Percentiles rank a stretch among this genome's conserved stretches.
Evolutionary conservation across 2,797 vertebrate genomes (phyloP).

Genomic region (Triplophysa yarkandensis): DNA sequence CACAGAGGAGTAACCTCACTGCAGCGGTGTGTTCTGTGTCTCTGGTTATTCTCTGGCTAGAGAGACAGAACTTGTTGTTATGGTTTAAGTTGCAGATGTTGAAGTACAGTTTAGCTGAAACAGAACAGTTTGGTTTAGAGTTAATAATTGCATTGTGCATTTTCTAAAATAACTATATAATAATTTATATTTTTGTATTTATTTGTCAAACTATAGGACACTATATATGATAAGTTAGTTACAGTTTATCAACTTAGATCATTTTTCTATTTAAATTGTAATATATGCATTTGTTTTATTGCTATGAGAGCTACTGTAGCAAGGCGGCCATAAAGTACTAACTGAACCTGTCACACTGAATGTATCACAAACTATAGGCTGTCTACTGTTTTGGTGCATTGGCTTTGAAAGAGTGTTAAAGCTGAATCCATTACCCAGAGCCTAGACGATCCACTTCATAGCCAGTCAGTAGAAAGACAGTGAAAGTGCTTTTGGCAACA

Average conservation of each 20-base stretch:
- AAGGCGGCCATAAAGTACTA: not conserved
- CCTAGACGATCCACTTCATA: slow-evolving; percentile 26
- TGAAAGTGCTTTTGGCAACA: slow-evolving; percentile 41
- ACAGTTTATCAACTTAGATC: no score
- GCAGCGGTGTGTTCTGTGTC: slow-evolving; percentile 26
- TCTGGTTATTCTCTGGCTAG: not conserved
- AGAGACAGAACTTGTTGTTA: not conserved
- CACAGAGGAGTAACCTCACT: slow-evolving; percentile 33
- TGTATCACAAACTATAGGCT: slow-evolving; percentile 14
- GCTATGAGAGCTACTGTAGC: not conserved
- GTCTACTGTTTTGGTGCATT: slow-evolving; percentile 10
- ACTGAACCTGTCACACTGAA: slow-evolving; percentile 6
- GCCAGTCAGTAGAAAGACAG: slow-evolving; percentile 16
- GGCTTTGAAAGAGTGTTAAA: slow-evolving; percentile 27
- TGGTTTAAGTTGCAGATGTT: not conserved
- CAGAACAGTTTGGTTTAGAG: not conserved
- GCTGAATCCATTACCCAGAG: slow-evolving; percentile 35
- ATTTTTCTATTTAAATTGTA: no score
- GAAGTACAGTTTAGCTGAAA: not conserved
- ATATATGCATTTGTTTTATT: not conserved
- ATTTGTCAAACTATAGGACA: no score
- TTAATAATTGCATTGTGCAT: not conserved
- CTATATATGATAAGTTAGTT: no score
- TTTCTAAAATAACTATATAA: no score
- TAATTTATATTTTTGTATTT: no score